Base-by-base conservation (phyloP, 1,140 invertebrate genomes). In the Scaptodrosophila lebanonensis region DNA sequence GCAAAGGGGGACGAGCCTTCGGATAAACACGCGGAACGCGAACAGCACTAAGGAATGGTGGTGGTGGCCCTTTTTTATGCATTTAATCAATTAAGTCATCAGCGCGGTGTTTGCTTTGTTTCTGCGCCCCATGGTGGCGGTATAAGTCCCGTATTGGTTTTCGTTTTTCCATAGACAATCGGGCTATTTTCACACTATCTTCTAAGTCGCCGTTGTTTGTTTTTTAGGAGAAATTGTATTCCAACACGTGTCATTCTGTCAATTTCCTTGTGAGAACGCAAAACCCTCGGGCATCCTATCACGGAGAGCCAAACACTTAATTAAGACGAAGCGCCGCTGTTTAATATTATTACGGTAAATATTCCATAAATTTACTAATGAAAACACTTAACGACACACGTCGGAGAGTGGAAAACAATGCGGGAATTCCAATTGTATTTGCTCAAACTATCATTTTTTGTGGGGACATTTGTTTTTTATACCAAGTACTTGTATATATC, bases 331-430 rank as follows among this genome's bases (percentile, higher is more conserved):
- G 60, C 51, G 61, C 54, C 56, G 61, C 50, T 67, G 65, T 68
- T 68, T 68, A 68, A 65, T 60, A 68, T 60, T 40, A 58, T 48
- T 51, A 65, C 45, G 51, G 61, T 68, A 68, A 65, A 65, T 68
- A 68, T 40, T 43, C 39, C 65, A 68, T 68, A 68, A 68, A 68
- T 68, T 54, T 39, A 17, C 49, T 64, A 68, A 68, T 68, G 61
- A 68, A 68, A 65, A 60, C 56, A 68, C 65, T 68, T 68, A 64
- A 68, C 44, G 59, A 32, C 68, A 65, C 75, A 82, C 75, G 75
- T 75, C 42, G 35, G 51, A 63, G 20, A 82, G 62, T n/a, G n/a
- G n/a, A 79, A 79, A 82, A 73, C 73, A 69, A 67, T 82, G 75
- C 65, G 66, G 47, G 53, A 82, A 69, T 75, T 56, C 47, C 59